Base-by-base conservation (phyloP, 2,888 invertebrate genomes). In the Gastracanthus pulcherrimus region DNA sequence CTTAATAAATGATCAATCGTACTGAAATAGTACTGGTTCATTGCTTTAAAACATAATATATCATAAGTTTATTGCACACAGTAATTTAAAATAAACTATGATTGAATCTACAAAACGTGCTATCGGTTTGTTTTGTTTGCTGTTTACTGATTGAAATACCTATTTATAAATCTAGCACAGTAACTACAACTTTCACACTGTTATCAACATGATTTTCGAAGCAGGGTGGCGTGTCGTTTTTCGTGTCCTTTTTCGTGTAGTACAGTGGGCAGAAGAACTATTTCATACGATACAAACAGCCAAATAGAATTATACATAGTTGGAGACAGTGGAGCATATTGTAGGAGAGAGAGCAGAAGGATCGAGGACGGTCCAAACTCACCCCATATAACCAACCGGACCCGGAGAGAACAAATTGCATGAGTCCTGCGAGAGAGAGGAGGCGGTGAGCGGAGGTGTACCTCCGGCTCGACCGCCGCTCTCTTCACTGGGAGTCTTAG, bases 401-500 rank as follows among this genome's bases (percentile, higher is more conserved):
- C 90, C 90, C 84, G 91, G 89, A 87, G 91, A 91, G 86, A 90
- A 90, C 86, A 91, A 90, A 88, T 88, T 89, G 89, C 89, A 84
- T 89, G 86, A 86, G 89, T 92, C 91, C 89, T 90, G 90, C 86
- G 90, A 90, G 88, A 89, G 89, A 87, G 90, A 92, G 91, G 90
- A 91, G 92, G 88, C 93, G 93, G 93, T 93, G 93, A 94, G 93
- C 91, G 95, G 93, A 93, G 96, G 94, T 87, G 93, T 93, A 87
- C 93, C 93, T 87, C 93, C 93, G 74, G 92, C 91, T 86, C 93
- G 92, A 88, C 93, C 93, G 92, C 96, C 96, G 92, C 95, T 95
- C 93, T 97, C 97, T 93, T 97, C 97, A 92, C 97, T 97, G 91
- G 97, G 97, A 90, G 97, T 97, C 94, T 97, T 97, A 94, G 96